Conservation (phyloP, 2,888 invertebrate genomes). For the Lissocephala sabroskyi region DNA sequence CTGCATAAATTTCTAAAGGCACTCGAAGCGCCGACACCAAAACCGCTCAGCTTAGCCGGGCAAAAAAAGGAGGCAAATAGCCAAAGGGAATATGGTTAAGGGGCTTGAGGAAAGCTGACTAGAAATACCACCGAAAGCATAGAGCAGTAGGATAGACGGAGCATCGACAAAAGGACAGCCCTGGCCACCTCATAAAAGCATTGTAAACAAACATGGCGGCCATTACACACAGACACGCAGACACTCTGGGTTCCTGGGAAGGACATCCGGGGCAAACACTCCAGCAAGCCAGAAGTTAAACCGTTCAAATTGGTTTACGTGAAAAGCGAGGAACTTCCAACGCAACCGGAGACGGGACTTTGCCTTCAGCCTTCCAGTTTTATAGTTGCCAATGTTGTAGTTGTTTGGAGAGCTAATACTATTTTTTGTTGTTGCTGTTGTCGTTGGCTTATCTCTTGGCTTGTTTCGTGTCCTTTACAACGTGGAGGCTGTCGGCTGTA, state of each 20-base stretch:
- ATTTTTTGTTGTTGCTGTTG: conserved; percentile 7
- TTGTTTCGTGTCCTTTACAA: too few species aligned
- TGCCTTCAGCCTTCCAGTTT: too few species aligned
- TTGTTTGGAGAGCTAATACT: too few species aligned
- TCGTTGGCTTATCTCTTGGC: conserved; percentile 33
- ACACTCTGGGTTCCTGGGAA: conserved; percentile 4
- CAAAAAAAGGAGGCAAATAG: too few species aligned
- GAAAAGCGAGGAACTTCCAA: too few species aligned
- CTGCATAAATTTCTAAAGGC: conserved; percentile 23
- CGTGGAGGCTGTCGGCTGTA: conserved; percentile 31
- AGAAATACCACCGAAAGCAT: too few species aligned
- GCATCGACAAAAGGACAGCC: too few species aligned
- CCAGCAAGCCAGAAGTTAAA: conserved; percentile 39
- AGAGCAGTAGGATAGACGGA: too few species aligned
- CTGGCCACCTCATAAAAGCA: conserved; percentile 66
- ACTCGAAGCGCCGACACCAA: not conserved
- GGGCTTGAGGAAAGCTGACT: too few species aligned
- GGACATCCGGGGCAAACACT: not conserved
- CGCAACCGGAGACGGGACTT: too few species aligned
- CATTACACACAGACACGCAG: conserved; percentile 15
- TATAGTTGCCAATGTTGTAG: not conserved
- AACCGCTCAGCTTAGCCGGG: too few species aligned
- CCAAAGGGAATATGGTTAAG: too few species aligned
- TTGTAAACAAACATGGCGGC: conserved; percentile 61
- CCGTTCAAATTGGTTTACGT: conserved; percentile 65